Percentiles rank a stretch among this genome's conserved stretches.
Conservation (phyloP, 1,140 invertebrate species). For the Neodiprion virginianus region DNA sequence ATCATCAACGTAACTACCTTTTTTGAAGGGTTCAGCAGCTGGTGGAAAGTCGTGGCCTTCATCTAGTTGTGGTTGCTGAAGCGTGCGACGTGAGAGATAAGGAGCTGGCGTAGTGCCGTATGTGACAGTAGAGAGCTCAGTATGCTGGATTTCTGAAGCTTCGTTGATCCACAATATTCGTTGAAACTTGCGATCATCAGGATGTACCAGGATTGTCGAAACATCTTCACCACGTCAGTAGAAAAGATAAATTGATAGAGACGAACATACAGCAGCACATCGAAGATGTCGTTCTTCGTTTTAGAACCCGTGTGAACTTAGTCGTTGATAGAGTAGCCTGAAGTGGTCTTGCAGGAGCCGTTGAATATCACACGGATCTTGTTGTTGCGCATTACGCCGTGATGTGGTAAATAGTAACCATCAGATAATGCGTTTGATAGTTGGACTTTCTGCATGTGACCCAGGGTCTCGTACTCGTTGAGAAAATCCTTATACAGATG, state of each 20-base stretch:
- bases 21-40: background rate
- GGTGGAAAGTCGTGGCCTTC: conserved; percentile 8
- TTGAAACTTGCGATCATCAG: conserved; percentile 10
- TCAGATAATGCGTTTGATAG: background rate
- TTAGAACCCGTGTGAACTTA: conserved; percentile 19
- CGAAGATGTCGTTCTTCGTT: conserved; percentile 24
- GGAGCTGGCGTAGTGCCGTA: conserved; percentile 17
- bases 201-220: conserved; percentile 19
- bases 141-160: background rate
- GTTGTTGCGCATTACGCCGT: background rate
- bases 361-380: background rate
- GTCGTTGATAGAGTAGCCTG: conserved; percentile 17
- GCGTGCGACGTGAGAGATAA: conserved; percentile 8
- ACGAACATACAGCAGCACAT: conserved; percentile 31
- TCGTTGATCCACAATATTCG: conserved; percentile 27
- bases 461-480: conserved; percentile 23
- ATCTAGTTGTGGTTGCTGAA: background rate
- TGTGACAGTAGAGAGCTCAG: background rate
- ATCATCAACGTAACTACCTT: conserved; percentile 16
- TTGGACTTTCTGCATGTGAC: conserved; percentile 27
- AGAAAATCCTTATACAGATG: conserved; percentile 23
- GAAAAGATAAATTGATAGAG: conserved; percentile 26
- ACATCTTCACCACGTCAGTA: conserved; percentile 33
- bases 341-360: background rate
- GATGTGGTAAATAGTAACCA: conserved; percentile 8